These are phyloP conservation scores for Stenodema calcarata DNA, from an alignment of 2,888 invertebrate species.

Conservation along the genomic window DNA sequence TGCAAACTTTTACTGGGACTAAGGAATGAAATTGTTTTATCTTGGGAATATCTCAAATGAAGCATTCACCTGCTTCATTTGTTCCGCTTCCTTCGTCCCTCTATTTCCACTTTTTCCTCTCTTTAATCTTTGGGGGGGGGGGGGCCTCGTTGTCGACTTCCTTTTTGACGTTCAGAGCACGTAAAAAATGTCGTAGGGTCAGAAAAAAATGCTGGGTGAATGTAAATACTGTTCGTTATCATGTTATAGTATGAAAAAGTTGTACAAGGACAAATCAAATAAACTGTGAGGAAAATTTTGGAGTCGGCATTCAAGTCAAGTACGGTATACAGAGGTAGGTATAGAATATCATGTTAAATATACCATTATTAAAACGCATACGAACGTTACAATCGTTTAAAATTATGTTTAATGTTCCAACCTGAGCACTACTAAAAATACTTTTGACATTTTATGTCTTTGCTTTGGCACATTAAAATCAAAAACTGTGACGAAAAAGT, in stretches of 20 bases:
- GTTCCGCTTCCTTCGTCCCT: neutral
- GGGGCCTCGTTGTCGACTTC: neutral
- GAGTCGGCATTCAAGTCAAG: too few relatives aligned
- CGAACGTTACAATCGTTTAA: too few relatives aligned
- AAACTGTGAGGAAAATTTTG: too few relatives aligned
- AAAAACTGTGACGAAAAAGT: too few relatives aligned
- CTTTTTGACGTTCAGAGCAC: constrained; percentile 13
- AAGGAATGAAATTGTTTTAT: neutral
- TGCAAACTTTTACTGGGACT: constrained; percentile 5
- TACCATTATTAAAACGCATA: too few relatives aligned
- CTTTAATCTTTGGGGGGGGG: neutral
- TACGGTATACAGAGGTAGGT: too few relatives aligned
- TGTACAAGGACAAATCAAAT: too few relatives aligned
- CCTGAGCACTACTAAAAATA: too few relatives aligned
- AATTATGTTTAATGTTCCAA: too few relatives aligned
- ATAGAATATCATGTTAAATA: too few relatives aligned
- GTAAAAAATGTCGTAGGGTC: neutral
- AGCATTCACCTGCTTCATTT: constrained; percentile 9
- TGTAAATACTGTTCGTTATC: neutral
- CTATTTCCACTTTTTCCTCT: neutral
- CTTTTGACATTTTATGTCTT: too few relatives aligned
- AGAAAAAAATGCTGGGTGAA: neutral
- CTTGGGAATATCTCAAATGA: neutral
- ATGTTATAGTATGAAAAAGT: neutral
- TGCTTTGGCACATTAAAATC: too few relatives aligned